phyloP scores from a whole-genome alignment of 2,797 vertebrate species.

The Anolis apletophallus region DNA sequence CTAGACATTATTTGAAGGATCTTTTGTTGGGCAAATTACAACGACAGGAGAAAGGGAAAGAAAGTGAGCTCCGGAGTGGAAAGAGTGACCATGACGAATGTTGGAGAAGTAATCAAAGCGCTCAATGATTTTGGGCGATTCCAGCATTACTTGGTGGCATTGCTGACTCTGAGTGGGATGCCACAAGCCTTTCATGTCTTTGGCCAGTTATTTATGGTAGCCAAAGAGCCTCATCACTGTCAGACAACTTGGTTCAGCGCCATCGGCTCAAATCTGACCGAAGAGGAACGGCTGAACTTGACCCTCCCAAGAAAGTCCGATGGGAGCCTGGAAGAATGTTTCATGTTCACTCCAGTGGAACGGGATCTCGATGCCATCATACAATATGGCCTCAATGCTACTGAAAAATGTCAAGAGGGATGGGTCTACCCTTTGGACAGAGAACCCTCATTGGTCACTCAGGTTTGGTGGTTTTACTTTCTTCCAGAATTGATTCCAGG shows the following conservation, averaged over 20 bases:
- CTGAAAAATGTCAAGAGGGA: slow-evolving; percentile 79
- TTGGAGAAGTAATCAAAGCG: slow-evolving; percentile 79
- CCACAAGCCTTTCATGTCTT: slow-evolving; percentile 83
- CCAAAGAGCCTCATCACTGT: slow-evolving; percentile 80
- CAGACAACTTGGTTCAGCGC: slow-evolving; percentile 86
- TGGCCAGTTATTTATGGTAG: slow-evolving; percentile 84
- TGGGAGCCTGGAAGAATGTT: slow-evolving; percentile 82
- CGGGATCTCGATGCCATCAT: slow-evolving; percentile 80
- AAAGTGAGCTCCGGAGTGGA: too few species aligned
- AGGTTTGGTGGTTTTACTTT: slow-evolving; percentile 76
- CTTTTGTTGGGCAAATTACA: neutral
- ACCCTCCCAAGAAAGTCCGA: slow-evolving; percentile 78
- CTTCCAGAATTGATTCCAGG: neutral
- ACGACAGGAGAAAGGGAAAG: too few species aligned
- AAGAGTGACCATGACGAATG: slow-evolving; percentile 76
- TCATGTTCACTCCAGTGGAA: slow-evolving; percentile 82
- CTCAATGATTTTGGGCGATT: slow-evolving; percentile 86
- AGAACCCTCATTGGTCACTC: slow-evolving; percentile 76
- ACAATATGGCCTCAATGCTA: slow-evolving; percentile 80
- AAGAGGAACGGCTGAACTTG: slow-evolving; percentile 79
- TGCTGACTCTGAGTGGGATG: slow-evolving; percentile 77
- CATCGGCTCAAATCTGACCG: slow-evolving; percentile 79
- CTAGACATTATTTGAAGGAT: neutral
- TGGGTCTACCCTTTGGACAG: slow-evolving; percentile 77
- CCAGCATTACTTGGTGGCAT: slow-evolving; percentile 82